Conservation (phyloP, 1,140 invertebrate species). For the Scaptomyza hsui region DNA sequence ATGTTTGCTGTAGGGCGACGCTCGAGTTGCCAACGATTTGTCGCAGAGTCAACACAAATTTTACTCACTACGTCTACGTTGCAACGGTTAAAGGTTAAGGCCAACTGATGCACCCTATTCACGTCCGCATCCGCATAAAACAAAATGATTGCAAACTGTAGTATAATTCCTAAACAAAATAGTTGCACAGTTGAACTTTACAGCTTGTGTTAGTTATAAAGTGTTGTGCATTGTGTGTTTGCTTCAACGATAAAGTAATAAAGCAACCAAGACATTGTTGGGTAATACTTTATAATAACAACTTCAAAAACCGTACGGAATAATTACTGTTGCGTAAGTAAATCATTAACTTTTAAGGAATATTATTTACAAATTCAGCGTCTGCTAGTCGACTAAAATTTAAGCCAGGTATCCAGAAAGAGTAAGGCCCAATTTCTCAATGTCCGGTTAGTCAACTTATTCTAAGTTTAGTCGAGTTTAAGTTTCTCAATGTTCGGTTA, state of each 20-base stretch:
- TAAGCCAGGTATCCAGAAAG: no score
- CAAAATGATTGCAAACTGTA: constrained; percentile 57
- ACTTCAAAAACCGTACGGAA: no score
- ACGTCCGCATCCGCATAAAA: constrained; percentile 52
- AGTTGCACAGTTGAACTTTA: constrained; percentile 3
- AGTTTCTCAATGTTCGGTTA: no score
- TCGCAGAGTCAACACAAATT: constrained; percentile 77
- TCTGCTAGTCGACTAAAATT: no score
- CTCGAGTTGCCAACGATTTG: constrained; percentile 76
- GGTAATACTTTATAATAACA: no score
- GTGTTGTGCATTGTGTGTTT: constrained; percentile 16
- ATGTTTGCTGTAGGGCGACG: constrained; percentile 45
- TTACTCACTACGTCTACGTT: constrained; percentile 24
- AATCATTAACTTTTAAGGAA: no score
- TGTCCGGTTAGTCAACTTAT: no score
- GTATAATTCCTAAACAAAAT: constrained; percentile 11
- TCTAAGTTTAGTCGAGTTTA: no score
- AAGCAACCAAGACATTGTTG: background rate
- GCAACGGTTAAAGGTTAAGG: constrained; percentile 55
- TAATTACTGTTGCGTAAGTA: background rate
- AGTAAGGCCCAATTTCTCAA: no score
- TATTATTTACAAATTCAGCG: no score
- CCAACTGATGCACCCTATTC: constrained; percentile 33
- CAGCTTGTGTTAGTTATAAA: constrained; percentile 11
- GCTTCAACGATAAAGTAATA: constrained; percentile 4